Evolutionary conservation across 2,797 vertebrate species (phyloP), one percentile per base, ranked within the genome.

Genomic region (Microhierax caerulescens): DNA sequence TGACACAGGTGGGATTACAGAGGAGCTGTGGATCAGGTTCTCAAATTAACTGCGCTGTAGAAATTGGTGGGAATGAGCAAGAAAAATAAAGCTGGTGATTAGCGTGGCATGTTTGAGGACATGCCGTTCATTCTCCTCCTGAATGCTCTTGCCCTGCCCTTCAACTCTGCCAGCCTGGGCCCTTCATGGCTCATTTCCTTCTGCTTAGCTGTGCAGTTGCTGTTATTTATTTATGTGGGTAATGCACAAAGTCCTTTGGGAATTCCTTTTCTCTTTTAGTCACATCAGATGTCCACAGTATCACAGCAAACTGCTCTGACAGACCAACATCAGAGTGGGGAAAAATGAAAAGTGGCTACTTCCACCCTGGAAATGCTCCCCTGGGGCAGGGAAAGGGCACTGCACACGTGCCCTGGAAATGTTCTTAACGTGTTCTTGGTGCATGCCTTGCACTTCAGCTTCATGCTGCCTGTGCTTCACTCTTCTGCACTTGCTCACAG

Each of bases 181-280:
- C 73, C 53, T 95, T 85, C 96, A 95, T 9, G 88, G 88, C 90
- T 97, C 90, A 41, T 95, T 96, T 95, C 95, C 76, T 84, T 82
- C 76, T 94, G 94, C 95, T 93, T 76, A 92, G 93, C 92, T 89
- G 41, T 90, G 90, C 97, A 93, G 87, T 95, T 97, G 96, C 94
- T 90, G 64, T 86, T 94, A 83, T 93, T 97, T 96, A 82, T 90
- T 95, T 94, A 87, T 90, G 56, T 2, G 86, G 60, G 77, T 30
- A 22, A 92, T 34, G 77, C 59, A 86, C 68, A 85, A 95, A 92
- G 90, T 69, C 86, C 76, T 69, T 85, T 34, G 93, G 91, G 95
- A 90, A 95, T 92, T 91, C 92, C 54, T 95, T 36, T 92, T 88
- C 88, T 70, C 77, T 85, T 95, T 85, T 67, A 77, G 92, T 36